Conservation (phyloP, 2,797 vertebrate species). For the Salmo trutta region DNA sequence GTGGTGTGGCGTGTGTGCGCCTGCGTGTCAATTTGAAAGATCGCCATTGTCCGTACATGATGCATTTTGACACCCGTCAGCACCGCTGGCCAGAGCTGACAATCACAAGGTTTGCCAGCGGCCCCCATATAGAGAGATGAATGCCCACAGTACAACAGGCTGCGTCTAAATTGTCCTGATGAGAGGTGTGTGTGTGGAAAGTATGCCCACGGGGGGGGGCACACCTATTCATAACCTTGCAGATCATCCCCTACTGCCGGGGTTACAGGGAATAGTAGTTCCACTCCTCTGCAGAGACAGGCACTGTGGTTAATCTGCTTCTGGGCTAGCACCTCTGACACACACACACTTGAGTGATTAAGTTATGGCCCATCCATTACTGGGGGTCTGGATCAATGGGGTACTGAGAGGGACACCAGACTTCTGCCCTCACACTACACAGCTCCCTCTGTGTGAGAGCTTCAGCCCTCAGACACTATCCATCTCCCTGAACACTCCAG, state of each 20-base stretch:
- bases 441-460: background rate
- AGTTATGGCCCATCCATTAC: slow-evolving; percentile 42
- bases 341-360: slow-evolving; percentile 24
- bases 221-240: background rate
- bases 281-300: slow-evolving; percentile 40
- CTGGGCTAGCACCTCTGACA: slow-evolving; percentile 26
- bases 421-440: slow-evolving; percentile 23
- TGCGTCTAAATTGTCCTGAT: no score
- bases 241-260: slow-evolving; percentile 36
- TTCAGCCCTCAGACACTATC: slow-evolving; percentile 16
- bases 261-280: slow-evolving; percentile 44
- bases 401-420: slow-evolving; percentile 23
- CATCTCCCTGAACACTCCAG: slow-evolving; percentile 1
- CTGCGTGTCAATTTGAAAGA: background rate
- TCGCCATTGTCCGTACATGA: slow-evolving; percentile 27
- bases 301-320: slow-evolving; percentile 48
- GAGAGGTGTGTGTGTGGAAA: no score
- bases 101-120: slow-evolving; percentile 45
- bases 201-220: no score
- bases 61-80: slow-evolving; percentile 43
- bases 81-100: slow-evolving; percentile 37
- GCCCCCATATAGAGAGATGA: background rate
- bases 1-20: no score
- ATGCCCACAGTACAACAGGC: background rate
- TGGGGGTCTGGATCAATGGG: slow-evolving; percentile 39